Percentiles rank a stretch among this genome's conserved stretches.
These are phyloP conservation scores for Acronicta leporina DNA, from an alignment of 2,888 invertebrate species.

Conservation along the genomic window DNA sequence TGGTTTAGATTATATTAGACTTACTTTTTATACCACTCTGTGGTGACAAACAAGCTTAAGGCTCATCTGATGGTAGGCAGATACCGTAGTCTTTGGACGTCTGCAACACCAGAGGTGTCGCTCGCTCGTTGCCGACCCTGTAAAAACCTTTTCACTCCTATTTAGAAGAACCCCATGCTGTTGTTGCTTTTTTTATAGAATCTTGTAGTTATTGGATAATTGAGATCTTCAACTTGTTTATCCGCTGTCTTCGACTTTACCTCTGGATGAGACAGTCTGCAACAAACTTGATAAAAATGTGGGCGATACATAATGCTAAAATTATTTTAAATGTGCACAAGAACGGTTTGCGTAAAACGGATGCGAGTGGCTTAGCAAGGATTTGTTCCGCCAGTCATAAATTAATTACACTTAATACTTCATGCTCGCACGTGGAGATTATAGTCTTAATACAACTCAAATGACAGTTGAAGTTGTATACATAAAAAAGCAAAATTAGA, in stretches of 20 bases:
- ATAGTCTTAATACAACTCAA: background rate
- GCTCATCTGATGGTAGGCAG: too few species aligned
- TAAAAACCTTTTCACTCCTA: too few species aligned
- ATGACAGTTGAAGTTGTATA: background rate
- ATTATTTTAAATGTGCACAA: constrained; percentile 13
- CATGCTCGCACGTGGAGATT: background rate
- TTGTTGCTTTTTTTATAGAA: too few species aligned
- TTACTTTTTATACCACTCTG: too few species aligned
- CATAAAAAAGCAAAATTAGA: background rate
- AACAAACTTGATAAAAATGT: background rate
- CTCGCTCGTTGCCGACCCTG: too few species aligned
- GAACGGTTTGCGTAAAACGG: constrained; percentile 9
- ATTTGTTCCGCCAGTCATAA: constrained; percentile 19
- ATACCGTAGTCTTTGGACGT: too few species aligned
- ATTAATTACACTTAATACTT: constrained; percentile 6
- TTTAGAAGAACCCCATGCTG: too few species aligned
- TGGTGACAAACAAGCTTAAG: too few species aligned
- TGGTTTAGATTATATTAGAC: too few species aligned
- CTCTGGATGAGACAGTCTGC: background rate
- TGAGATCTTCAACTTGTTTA: too few species aligned
- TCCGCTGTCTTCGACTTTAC: background rate
- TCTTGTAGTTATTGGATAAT: too few species aligned
- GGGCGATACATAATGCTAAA: constrained; percentile 12
- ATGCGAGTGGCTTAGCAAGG: constrained; percentile 7
- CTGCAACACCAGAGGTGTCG: too few species aligned